phyloP scores from a whole-genome alignment of 2,113 vertebrate species.

The Serilophus lunatus region DNA sequence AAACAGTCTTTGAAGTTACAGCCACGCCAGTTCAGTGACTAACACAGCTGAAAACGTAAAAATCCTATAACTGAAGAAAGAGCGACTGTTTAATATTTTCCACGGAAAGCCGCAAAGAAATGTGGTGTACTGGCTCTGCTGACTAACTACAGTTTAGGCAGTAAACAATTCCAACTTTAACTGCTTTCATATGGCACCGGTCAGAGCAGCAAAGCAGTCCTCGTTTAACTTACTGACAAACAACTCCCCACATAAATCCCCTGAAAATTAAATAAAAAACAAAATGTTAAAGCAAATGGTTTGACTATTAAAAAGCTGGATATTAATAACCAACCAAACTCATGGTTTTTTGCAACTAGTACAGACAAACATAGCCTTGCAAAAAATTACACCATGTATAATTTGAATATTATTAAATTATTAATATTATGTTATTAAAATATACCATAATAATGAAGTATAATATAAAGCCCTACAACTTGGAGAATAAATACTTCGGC shows the following conservation, averaged over 20 bases:
- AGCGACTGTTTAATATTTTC: constrained; percentile 77
- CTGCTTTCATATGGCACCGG: constrained; percentile 68
- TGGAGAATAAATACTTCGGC: constrained; percentile 30
- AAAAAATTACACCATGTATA: background rate
- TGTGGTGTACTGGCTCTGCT: constrained; percentile 70
- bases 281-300: background rate
- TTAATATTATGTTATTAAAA: background rate
- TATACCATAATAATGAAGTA: background rate
- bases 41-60: constrained; percentile 68
- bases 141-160: constrained; percentile 68
- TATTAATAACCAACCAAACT: background rate
- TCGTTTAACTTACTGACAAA: constrained; percentile 14
- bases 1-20: constrained; percentile 50
- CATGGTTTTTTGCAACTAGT: background rate
- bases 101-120: constrained; percentile 77
- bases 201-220: background rate
- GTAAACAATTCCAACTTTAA: constrained; percentile 77
- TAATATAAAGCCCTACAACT: background rate
- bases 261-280: background rate
- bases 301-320: background rate
- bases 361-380: background rate
- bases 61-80: constrained; percentile 71
- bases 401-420: background rate
- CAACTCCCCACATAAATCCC: background rate
- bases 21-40: constrained; percentile 74